Evolutionary conservation across 2,888 invertebrate genomes (phyloP).

Genomic region (Helleia helle): DNA sequence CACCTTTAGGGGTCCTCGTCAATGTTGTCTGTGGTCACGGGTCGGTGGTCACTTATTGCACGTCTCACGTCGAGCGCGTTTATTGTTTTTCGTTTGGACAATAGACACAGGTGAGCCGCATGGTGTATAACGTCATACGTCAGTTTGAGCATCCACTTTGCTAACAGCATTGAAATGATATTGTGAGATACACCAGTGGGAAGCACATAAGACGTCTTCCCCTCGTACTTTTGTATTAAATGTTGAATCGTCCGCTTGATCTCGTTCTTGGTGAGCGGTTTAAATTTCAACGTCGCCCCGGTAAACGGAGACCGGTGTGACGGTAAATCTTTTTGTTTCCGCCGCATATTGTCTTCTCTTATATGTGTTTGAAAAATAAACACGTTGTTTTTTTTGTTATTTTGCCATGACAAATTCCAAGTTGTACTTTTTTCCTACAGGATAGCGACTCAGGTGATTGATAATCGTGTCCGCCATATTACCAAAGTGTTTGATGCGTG

Average conservation of each 20-base stretch:
- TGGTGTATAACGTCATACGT: conserved; percentile 1
- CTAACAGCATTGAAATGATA: background rate
- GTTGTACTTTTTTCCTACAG: background rate
- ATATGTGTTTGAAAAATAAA: background rate
- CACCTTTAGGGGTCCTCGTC: too few species aligned
- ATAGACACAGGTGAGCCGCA: conserved; percentile 1
- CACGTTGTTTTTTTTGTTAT: background rate
- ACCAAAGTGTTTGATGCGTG: conserved; percentile 2
- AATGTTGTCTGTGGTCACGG: too few species aligned
- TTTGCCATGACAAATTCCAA: background rate
- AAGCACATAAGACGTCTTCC: background rate
- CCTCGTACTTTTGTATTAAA: background rate
- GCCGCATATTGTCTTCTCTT: background rate
- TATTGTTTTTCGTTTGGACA: too few species aligned
- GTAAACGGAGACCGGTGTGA: background rate
- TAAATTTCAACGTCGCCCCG: background rate
- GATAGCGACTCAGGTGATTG: background rate
- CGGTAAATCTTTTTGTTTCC: background rate
- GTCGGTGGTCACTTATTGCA: too few species aligned
- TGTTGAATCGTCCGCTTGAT: background rate
- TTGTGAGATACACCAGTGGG: background rate
- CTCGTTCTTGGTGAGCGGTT: background rate
- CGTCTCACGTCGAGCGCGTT: too few species aligned
- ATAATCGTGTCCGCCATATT: conserved; percentile 1
- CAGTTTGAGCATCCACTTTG: conserved; percentile 1